Conservation (phyloP, 1,140 invertebrate genomes). For the Aleiodes sp. region DNA sequence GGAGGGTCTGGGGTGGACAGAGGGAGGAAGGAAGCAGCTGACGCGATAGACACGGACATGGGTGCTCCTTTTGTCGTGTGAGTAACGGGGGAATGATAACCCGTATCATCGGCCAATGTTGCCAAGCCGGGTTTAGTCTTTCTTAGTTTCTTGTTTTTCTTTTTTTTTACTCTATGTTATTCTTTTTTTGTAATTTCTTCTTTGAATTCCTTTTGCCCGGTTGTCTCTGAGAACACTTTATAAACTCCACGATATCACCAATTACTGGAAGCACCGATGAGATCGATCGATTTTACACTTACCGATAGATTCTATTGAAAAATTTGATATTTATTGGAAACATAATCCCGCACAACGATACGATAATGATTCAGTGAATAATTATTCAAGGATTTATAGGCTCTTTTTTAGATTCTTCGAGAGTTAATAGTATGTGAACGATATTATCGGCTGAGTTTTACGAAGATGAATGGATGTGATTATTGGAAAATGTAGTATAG, state of each 20-base stretch:
- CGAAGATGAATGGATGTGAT: conserved; percentile 22
- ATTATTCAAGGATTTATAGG: no score
- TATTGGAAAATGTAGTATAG: conserved; percentile 2
- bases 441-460: conserved; percentile 22
- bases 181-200: conserved; percentile 32
- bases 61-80: conserved; percentile 36
- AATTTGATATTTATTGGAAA: no score
- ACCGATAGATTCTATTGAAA: no score
- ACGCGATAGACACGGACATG: conserved; percentile 44
- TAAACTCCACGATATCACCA: no score
- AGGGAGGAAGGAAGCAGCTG: conserved; percentile 49
- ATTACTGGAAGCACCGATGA: no score
- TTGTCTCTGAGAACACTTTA: no score
- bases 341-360: no score
- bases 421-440: no score
- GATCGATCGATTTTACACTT: no score
- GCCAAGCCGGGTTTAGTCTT: conserved; percentile 45
- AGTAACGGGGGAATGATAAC: conserved; percentile 51
- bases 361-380: no score
- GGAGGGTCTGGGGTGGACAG: conserved; percentile 28
- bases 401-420: no score
- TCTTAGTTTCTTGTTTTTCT: conserved; percentile 28
- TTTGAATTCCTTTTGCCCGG: no score
- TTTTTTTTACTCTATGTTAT: conserved; percentile 21
- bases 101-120: conserved; percentile 51